Evolutionary conservation across 2,113 vertebrate species (phyloP).

Genomic region (Australoheros scitulus): DNA sequence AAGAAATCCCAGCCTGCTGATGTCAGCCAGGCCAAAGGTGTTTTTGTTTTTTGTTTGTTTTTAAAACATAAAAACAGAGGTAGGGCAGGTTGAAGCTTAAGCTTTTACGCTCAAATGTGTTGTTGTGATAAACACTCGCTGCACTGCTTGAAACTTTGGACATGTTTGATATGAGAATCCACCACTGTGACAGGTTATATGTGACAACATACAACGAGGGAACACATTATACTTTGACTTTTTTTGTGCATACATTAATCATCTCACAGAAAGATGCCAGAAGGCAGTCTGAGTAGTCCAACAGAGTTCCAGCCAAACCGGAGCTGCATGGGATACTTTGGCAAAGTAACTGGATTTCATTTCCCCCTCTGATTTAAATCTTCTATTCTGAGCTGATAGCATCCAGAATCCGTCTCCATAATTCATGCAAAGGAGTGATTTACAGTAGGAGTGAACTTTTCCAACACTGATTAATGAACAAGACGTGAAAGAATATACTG

Average conservation of each 20-base stretch:
- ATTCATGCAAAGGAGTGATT: background rate
- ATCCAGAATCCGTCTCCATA: background rate
- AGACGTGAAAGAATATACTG: background rate
- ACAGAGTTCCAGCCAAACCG: too few relatives aligned
- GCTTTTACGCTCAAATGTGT: background rate
- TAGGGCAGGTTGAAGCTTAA: background rate
- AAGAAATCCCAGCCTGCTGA: rapidly evolving
- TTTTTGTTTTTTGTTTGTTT: too few relatives aligned
- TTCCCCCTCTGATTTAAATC: background rate
- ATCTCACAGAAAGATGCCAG: background rate
- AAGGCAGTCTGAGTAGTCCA: background rate
- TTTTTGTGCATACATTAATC: rapidly evolving
- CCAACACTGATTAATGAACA: rapidly evolving
- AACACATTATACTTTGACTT: background rate
- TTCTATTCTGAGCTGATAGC: background rate
- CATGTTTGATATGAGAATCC: too few relatives aligned
- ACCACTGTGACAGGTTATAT: background rate
- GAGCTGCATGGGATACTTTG: background rate
- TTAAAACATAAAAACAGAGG: background rate
- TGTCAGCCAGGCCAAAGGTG: background rate
- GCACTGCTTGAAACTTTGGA: background rate
- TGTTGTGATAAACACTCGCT: rapidly evolving
- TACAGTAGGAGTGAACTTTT: background rate
- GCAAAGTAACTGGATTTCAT: background rate
- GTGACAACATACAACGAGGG: background rate